phyloP scores from a whole-genome alignment of 1,140 invertebrate species.

The Ceratosolen fusciceps region DNA sequence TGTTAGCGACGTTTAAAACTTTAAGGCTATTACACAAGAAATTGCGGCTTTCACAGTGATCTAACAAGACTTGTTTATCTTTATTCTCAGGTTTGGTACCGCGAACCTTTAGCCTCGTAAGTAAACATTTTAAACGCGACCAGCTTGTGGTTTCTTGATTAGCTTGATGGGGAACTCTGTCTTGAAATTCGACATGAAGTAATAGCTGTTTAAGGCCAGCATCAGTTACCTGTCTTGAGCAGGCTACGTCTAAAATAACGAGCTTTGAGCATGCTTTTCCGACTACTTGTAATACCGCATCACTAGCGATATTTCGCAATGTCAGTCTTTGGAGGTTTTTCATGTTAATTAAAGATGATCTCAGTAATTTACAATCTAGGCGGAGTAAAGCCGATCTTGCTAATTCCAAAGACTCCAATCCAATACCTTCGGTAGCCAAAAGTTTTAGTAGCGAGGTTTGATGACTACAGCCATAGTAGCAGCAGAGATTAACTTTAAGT shows the following conservation, averaged over 20 bases:
- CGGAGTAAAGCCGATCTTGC: conserved; percentile 67
- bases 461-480: conserved; percentile 73
- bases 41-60: conserved; percentile 67
- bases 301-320: conserved; percentile 69
- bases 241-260: conserved; percentile 68
- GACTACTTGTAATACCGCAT: conserved; percentile 67
- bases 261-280: conserved; percentile 68
- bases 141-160: conserved; percentile 58
- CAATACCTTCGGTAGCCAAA: conserved; percentile 66
- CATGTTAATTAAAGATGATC: conserved; percentile 65
- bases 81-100: conserved; percentile 56
- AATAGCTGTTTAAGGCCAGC: conserved; percentile 67
- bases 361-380: conserved; percentile 68
- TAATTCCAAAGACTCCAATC: conserved; percentile 66
- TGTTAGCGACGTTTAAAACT: conserved; percentile 70
- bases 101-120: conserved; percentile 58
- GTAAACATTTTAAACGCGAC: conserved; percentile 61
- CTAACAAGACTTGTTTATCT: conserved; percentile 63
- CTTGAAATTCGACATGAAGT: conserved; percentile 67
- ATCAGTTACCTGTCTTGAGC: conserved; percentile 71
- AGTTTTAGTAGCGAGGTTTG: conserved; percentile 69
- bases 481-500: conserved; percentile 70
- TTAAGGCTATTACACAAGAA: conserved; percentile 66
- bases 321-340: conserved; percentile 65
- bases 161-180: conserved; percentile 54